Base-by-base conservation (phyloP, 2,113 vertebrate species). In the Oceanites oceanicus region DNA sequence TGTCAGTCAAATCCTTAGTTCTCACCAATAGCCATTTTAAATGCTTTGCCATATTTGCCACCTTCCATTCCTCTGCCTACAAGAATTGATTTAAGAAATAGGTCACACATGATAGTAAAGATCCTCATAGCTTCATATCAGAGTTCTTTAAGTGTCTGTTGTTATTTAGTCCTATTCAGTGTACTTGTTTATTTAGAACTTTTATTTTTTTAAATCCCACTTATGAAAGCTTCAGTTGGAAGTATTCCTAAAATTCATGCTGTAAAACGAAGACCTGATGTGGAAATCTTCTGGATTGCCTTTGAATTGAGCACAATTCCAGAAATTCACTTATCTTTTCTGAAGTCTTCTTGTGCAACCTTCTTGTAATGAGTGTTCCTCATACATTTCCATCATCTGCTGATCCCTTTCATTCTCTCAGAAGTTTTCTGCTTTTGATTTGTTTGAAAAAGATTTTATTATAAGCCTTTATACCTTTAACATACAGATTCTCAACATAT, bases 321-420 rank as follows among this genome's bases (percentile, higher is more conserved):
- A 84, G 20, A 70, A 84, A 81, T 58, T 78, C 1, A 9, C 4
- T 79, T 76, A 5, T 71, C 25, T 74, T 47, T 90, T 85, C 38
- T 53, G 0, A 5, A 42, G 7, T 59, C 21, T 38, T 93, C 25
- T 76, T 0, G 2, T 50, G 15, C 0, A 6, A n/a, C 23, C 2
- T 34, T 52, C 29, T n/a, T 61, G 6, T 30, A 27, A 27, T 11
- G 12, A 10, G 6, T 52, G 8, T 58, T 81, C 6, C 17, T 78
- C 9, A 38, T 30, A 29, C 0, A 5, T 14, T 72, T 82, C 25
- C 7, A 67, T 38, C 6, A 4, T 75, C 15, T 68, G 21, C n/a
- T 25, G 30, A 66, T 47, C 6, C 5, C 2, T 40, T 61, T 67
- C 2, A 55, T 44, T 82, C 47, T 53, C 25, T 72, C 16, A 67